Percentiles rank a stretch among this genome's conserved stretches.
Conservation (phyloP, 1,140 invertebrate genomes). For the Drosophila ercepeae region DNA sequence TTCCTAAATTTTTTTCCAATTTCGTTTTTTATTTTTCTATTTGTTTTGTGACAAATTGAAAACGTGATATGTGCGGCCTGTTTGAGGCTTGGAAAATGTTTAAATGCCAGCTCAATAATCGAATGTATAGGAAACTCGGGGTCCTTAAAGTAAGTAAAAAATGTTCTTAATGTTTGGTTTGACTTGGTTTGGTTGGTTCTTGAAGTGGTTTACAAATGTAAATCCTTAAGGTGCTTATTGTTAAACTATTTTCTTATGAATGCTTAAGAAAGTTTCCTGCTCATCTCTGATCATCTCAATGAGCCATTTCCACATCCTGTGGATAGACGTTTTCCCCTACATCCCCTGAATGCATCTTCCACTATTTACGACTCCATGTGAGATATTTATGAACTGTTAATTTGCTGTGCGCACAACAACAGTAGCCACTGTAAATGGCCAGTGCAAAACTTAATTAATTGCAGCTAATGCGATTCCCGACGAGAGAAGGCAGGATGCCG, state of each 20-base stretch:
- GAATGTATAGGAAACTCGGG: slow-evolving; percentile 8
- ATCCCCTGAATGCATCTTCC: background rate
- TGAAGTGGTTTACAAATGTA: slow-evolving; percentile 2
- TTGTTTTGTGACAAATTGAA: slow-evolving; percentile 37
- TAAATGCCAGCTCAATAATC: slow-evolving; percentile 11
- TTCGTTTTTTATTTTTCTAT: slow-evolving; percentile 4
- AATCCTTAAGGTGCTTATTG: background rate
- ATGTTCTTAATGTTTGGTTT: slow-evolving; percentile 2
- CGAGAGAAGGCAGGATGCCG: slow-evolving; percentile 12
- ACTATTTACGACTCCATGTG: slow-evolving; percentile 60
- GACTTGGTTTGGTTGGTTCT: no score
- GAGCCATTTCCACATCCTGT: background rate
- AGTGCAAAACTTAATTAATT: slow-evolving; percentile 75
- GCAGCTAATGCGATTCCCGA: slow-evolving; percentile 68
- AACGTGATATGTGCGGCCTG: slow-evolving; percentile 45
- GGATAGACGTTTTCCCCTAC: background rate
- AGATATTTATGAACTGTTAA: slow-evolving; percentile 76
- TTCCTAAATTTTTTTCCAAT: slow-evolving; percentile 20
- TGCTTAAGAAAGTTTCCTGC: background rate
- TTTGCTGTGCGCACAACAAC: slow-evolving; percentile 51
- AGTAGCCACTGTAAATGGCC: slow-evolving; percentile 61
- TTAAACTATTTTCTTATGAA: background rate
- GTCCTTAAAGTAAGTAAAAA: background rate
- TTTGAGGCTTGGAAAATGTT: slow-evolving; percentile 22
- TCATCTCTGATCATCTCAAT: slow-evolving; percentile 8